Conservation (phyloP, 2,888 invertebrate genomes). For the Drosophila paucipuncta region DNA sequence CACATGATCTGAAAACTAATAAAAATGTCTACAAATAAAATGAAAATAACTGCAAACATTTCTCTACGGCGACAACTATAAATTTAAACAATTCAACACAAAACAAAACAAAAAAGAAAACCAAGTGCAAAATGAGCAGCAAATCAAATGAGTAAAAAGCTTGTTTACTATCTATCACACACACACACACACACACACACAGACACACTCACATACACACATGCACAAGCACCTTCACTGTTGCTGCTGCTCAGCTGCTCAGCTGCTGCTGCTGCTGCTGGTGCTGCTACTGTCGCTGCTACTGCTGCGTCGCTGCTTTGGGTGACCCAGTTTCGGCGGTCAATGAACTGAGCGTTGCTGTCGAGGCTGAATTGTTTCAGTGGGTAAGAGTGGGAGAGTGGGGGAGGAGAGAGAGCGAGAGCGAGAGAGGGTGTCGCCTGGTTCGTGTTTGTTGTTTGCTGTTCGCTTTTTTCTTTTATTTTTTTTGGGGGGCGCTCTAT, state of each 20-base stretch:
- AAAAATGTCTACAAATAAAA: slow-evolving; percentile 24
- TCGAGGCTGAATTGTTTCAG: slow-evolving; percentile 57
- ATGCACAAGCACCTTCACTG: slow-evolving; percentile 70
- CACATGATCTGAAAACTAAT: slow-evolving; percentile 41
- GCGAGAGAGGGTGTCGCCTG: slow-evolving; percentile 31
- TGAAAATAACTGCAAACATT: slow-evolving; percentile 42
- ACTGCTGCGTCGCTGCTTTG: slow-evolving; percentile 65
- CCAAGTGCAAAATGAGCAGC: slow-evolving; percentile 65
- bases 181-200: slow-evolving; percentile 15
- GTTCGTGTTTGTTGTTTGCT: slow-evolving; percentile 43
- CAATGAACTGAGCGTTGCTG: slow-evolving; percentile 76
- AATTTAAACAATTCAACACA: slow-evolving; percentile 45
- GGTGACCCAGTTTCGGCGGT: slow-evolving; percentile 71
- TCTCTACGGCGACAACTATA: slow-evolving; percentile 52
- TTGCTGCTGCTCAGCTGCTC: slow-evolving; percentile 39
- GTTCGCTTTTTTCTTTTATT: slow-evolving; percentile 9
- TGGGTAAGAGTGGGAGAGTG: slow-evolving; percentile 32
- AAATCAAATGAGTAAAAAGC: slow-evolving; percentile 53
- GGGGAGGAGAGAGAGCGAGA: slow-evolving; percentile 8
- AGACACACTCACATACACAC: slow-evolving; percentile 16
- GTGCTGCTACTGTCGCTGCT: slow-evolving; percentile 40
- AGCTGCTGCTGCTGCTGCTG: slow-evolving; percentile 31
- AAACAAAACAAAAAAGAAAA: slow-evolving; percentile 2
- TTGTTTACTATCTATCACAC: slow-evolving; percentile 68
- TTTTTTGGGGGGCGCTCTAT: slow-evolving; percentile 46